Evolutionary conservation across 2,888 invertebrate genomes (phyloP), one percentile per base, ranked within the genome.

Genomic region (Pristionchus arcanus): DNA sequence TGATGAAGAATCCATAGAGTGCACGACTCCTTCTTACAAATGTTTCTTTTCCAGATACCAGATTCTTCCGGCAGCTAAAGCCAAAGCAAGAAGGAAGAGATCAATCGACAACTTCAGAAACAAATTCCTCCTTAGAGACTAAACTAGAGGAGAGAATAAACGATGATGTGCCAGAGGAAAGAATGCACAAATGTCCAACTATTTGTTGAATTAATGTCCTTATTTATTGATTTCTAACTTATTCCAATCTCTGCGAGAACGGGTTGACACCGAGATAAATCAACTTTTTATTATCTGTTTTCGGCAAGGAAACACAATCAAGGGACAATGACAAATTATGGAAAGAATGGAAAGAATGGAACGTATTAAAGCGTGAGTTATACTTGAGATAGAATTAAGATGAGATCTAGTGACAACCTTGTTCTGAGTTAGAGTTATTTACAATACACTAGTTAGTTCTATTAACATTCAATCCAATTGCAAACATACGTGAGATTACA

Each of bases 51-150:
- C 9, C 81, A 81, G 81, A 81, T 81, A 81, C 49, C 81, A 53
- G n/a, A 81, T 81, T 28, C 81, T 81, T 49, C 81, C 81, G 81
- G 81, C 81, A 81, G 81, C 81, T 49, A 81, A 81, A 81, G 42
- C 74, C 34, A 77, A 77, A 31, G 25, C 81, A 53, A 42, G 81
- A 81, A 81, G 81, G 49, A 81, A 81, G 81, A 42, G 53, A 81
- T 81, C 81, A 11, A 81, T 81, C 49, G 81, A 81, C 1, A 81
- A 81, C 49, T 81, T 81, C 49, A 25, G 28, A n/a, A 81, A 13
- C 28, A 42, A 53, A 81, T 81, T 81, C 81, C 81, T 81, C 21
- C 81, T 81, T 28, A 34, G 81, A 53, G 81, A 81, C 19, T 81
- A 42, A 42, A 21, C 59, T 25, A 77, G n/a, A 28, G 28, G 49